Evolutionary conservation across 2,888 invertebrate genomes (phyloP), one percentile per base, ranked within the genome.

Genomic region (Drosophila multiciliata): DNA sequence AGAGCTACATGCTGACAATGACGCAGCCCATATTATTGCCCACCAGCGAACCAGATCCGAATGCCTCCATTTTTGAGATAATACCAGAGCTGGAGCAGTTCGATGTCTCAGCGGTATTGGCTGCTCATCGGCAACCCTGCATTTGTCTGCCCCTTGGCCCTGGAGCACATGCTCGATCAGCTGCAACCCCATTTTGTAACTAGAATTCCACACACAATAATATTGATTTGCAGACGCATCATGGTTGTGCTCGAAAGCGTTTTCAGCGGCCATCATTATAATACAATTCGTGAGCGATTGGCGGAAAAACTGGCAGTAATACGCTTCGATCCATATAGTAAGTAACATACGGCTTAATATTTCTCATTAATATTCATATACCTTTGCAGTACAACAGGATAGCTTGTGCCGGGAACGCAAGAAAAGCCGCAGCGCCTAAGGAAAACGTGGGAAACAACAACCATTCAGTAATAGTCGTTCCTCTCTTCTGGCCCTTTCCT

Each of bases 181-280:
- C 90, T 96, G 7, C 94, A 94, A 55, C 99, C 99, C 0, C 95
- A 95, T 81, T 98, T 96, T 92, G 95, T 99, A 1, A 0, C 29
- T 6, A 2, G 0, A 11, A 1, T 5, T n/a, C 5, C 1, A 50
- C 12, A 1, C 26, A 53, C 7, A 9, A 33, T n/a, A 1, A 15
- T n/a, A 1, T 4, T 15, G 8, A 8, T 20, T 8, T 12, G 12
- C 35, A 97, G 97, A 91, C 91, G 93, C 71, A 94, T 97, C 55
- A 95, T 98, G 95, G 97, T 98, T 11, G 86, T 96, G 78, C 94
- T 97, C 94, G 95, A 97, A 92, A 97, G 97, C 93, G 93, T 95
- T 60, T 96, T 97, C 3, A 96, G 95, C 84, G 97, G 97, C 0
- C 97, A 98, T 88, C 95, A 94, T 82, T 94, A 95, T 68, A 95